A percentile compares a stretch with the other conserved stretches of the same genome.
These are phyloP conservation scores for Lasaia peninsularis DNA, from an alignment of 1,140 invertebrate species.

Conservation along the genomic window DNA sequence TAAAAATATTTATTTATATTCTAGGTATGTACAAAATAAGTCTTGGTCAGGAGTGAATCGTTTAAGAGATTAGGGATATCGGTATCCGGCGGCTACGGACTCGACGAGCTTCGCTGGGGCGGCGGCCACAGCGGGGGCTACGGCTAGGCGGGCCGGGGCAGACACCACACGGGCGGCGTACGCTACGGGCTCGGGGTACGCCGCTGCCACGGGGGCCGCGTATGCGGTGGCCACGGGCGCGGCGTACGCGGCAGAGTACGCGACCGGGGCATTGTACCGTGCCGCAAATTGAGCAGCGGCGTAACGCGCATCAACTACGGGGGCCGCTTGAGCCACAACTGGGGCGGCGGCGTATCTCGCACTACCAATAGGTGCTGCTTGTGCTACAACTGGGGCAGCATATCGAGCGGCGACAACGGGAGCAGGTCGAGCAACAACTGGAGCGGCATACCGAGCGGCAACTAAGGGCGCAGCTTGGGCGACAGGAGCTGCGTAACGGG, in stretches of 20 bases:
- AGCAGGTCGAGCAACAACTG: constrained; percentile 20
- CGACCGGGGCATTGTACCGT: constrained; percentile 12
- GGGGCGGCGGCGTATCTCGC: constrained; percentile 15
- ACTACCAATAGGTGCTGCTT: background rate
- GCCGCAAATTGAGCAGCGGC: constrained; percentile 6
- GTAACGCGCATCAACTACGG: background rate
- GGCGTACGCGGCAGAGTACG: constrained; percentile 32
- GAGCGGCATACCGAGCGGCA: constrained; percentile 20
- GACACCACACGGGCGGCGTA: background rate
- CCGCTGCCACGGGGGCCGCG: constrained; percentile 27
- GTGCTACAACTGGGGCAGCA: constrained; percentile 15
- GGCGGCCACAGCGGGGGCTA: background rate
- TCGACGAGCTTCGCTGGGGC: constrained; percentile 52
- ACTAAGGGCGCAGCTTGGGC: constrained; percentile 18
- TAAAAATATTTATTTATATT: constrained; percentile 16
- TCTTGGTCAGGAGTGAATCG: constrained; percentile 32
- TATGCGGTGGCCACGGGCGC: constrained; percentile 31
- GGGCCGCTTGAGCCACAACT: background rate
- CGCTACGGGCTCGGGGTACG: constrained; percentile 24
- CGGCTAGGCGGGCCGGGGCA: constrained; percentile 28
- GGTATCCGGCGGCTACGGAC: constrained; percentile 46
- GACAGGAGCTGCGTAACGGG: background rate
- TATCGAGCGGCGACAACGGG: constrained; percentile 21
- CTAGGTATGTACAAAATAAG: constrained; percentile 58
- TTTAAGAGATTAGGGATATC: constrained; percentile 41